Base-by-base conservation (phyloP, 1,140 invertebrate species). In the Microplitis demolitor region DNA sequence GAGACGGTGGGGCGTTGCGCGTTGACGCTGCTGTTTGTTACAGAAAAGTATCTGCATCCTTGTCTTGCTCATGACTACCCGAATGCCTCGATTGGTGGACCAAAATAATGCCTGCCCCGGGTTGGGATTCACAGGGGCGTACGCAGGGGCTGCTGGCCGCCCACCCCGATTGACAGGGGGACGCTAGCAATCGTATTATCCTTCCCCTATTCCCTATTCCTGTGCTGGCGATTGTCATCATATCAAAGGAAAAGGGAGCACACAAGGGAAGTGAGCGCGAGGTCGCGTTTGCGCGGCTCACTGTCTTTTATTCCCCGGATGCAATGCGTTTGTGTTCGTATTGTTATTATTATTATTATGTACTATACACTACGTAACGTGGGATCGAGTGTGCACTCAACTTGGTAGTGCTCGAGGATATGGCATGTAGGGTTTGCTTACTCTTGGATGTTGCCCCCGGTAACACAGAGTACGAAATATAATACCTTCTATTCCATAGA, bases 71-170 rank as follows among this genome's bases (percentile, higher is more conserved):
- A 16, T 64, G 24, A 54, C 34, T 13, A 58, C 24, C 31, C 4
- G 24, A n/a, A 63, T 45, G 34, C n/a, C 61, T 24, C n/a, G 33
- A 39, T 45, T 37, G 34, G 34, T 63, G 3, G 61, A 63, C 14
- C 31, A 14, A 24, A 58, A 58, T 58, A 24, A 58, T 58, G 56
- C 56, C 56, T 4, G 56, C 56, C 56, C 56, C 56, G 56, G 56
- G 14, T 24, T 58, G 14, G 56, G 56, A 24, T 58, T 58, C 39
- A 50, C 70, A 72, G 70, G 70, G 70, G 70, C 70, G 70, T 72
- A 72, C 63, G 70, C 53, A 58, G 70, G 70, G 70, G 63, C 70
- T 72, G 53, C 70, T 84, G 82, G 85, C 85, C 86, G 85, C 87
- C 85, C 85, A 85, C 70, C 70, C 63, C 33, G 63, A 60, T 50